These are phyloP conservation scores for Ischnus inquisitorius DNA, from an alignment of 2,888 invertebrate species.

Conservation along the genomic window DNA sequence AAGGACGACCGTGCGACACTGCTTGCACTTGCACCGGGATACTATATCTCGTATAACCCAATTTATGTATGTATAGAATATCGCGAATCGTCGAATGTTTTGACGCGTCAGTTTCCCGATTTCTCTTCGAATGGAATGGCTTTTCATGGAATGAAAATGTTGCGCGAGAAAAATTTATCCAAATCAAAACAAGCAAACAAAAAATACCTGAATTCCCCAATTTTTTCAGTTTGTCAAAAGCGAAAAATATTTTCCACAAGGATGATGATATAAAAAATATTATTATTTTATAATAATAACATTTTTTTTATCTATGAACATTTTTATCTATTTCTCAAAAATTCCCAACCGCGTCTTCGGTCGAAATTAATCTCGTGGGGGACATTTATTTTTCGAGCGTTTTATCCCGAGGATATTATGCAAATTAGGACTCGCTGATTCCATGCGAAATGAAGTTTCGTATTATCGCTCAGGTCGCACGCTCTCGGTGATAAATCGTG, in stretches of 20 bases:
- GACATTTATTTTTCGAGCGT: not conserved
- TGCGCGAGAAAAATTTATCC: not conserved
- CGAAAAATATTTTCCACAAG: too few species aligned
- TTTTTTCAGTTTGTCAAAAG: too few species aligned
- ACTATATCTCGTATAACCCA: not conserved
- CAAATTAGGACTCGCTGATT: not conserved
- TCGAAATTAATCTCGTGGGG: not conserved
- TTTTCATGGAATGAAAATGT: not conserved
- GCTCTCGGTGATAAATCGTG: not conserved
- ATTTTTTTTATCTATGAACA: too few species aligned
- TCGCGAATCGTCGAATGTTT: too few species aligned
- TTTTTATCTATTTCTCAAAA: too few species aligned
- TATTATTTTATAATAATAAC: too few species aligned
- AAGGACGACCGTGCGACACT: constrained; percentile 26
- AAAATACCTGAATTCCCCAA: too few species aligned
- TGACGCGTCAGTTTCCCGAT: too few species aligned
- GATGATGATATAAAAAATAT: too few species aligned
- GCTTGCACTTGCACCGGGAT: constrained; percentile 8
- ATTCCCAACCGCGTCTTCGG: too few species aligned
- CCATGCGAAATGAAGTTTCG: not conserved
- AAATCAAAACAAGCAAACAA: too few species aligned
- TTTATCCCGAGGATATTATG: not conserved
- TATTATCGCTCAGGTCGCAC: not conserved
- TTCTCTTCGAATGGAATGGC: not conserved
- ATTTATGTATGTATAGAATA: not conserved